Conservation (phyloP, 2,797 vertebrate genomes). For the Hozukius guyotensis region DNA sequence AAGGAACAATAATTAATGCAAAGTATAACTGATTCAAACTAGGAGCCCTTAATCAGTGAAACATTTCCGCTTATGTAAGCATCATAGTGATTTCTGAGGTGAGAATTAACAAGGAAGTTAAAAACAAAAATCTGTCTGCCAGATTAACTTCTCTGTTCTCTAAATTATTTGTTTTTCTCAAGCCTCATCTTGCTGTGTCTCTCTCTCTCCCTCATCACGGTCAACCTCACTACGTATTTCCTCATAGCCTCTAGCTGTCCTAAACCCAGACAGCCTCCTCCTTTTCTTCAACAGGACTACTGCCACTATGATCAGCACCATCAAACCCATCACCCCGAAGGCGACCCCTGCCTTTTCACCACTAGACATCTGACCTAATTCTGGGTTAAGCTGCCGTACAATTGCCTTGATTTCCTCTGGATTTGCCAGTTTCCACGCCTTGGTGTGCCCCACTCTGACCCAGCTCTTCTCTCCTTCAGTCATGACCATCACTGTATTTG, state of each 20-base stretch:
- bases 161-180: neutral
- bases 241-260: constrained; percentile 47
- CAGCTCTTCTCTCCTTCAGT: constrained; percentile 81
- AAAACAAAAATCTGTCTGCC: neutral
- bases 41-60: neutral
- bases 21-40: neutral
- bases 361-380: constrained; percentile 46
- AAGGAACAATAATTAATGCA: neutral
- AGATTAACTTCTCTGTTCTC: neutral
- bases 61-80: rapidly evolving
- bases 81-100: neutral
- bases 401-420: constrained; percentile 69
- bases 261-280: constrained; percentile 19
- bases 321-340: constrained; percentile 68
- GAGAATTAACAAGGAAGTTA: neutral
- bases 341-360: constrained; percentile 69
- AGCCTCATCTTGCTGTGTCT: constrained; percentile 17
- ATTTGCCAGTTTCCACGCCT: constrained; percentile 83
- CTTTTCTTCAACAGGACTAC: constrained; percentile 65
- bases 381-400: constrained; percentile 14
- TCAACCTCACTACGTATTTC: constrained; percentile 36
- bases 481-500: constrained; percentile 87
- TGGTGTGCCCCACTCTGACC: constrained; percentile 84
- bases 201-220: neutral
- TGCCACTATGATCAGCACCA: constrained; percentile 54